Conservation (phyloP, 2,888 invertebrate genomes). For the Pteria penguin region DNA sequence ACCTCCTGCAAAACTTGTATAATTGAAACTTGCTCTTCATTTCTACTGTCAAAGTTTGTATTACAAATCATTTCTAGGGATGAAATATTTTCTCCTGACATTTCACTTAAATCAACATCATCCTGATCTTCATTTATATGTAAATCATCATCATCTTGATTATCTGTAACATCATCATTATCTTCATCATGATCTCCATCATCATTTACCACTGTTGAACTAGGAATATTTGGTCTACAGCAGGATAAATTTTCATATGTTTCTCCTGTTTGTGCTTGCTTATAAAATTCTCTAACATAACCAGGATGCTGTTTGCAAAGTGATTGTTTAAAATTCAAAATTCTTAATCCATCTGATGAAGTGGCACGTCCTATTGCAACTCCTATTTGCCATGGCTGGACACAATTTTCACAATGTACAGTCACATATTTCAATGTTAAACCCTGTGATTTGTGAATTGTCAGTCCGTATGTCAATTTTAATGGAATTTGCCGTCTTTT, state of each 20-base stretch:
- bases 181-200: background rate
- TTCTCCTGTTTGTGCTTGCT: too few species aligned
- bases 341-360: background rate
- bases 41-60: too few species aligned
- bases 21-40: too few species aligned
- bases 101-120: too few species aligned
- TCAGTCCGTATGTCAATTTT: constrained; percentile 3
- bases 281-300: too few species aligned
- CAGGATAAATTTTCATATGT: too few species aligned
- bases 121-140: background rate
- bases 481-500: constrained; percentile 15
- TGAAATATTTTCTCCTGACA: too few species aligned
- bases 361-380: constrained; percentile 11
- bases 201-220: too few species aligned
- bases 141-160: background rate
- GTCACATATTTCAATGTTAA: constrained; percentile 12
- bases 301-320: background rate
- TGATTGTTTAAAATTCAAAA: constrained; percentile 7
- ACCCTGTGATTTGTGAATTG: constrained; percentile 27
- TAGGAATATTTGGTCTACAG: background rate
- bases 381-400: constrained; percentile 16
- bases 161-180: background rate
- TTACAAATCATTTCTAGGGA: too few species aligned
- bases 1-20: too few species aligned
- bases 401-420: constrained; percentile 10